Evolutionary conservation across 2,113 vertebrate species (phyloP).

Genomic region (Anhinga rufa): DNA sequence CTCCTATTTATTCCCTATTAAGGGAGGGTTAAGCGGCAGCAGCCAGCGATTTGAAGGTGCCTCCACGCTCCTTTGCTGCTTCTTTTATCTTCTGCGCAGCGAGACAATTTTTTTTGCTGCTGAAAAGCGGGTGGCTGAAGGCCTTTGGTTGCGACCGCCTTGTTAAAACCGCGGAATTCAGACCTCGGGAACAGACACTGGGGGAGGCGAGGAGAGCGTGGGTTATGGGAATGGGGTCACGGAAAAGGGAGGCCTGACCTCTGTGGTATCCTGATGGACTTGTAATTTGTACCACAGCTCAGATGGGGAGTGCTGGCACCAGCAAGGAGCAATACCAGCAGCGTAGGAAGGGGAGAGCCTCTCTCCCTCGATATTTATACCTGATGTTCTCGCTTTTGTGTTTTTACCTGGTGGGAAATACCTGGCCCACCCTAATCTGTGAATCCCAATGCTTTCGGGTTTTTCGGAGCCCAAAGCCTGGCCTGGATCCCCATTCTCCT

Average conservation of each 20-base stretch:
- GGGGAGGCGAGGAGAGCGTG: neutral
- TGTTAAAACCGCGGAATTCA: neutral
- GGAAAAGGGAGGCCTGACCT: neutral
- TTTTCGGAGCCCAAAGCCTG: neutral
- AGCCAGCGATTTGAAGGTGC: neutral
- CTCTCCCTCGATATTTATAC: rapidly evolving
- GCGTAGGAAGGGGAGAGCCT: neutral
- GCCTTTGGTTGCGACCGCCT: rapidly evolving
- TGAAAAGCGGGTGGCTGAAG: neutral
- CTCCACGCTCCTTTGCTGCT: neutral
- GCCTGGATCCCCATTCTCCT: rapidly evolving
- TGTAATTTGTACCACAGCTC: neutral
- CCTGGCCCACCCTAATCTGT: neutral
- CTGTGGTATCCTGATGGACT: neutral
- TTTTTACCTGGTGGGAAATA: neutral
- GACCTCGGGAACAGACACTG: neutral
- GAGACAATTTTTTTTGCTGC: neutral
- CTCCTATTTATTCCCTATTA: neutral
- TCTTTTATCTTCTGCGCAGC: neutral
- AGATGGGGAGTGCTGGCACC: neutral
- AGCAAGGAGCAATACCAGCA: neutral
- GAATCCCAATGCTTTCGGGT: neutral
- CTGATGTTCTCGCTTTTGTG: neutral
- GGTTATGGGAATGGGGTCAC: neutral
- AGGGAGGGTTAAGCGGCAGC: neutral